A percentile compares a stretch with the other conserved stretches of the same genome.
Evolutionary conservation across 2,113 vertebrate species (phyloP).

Genomic region (Ceratotherium simum): DNA sequence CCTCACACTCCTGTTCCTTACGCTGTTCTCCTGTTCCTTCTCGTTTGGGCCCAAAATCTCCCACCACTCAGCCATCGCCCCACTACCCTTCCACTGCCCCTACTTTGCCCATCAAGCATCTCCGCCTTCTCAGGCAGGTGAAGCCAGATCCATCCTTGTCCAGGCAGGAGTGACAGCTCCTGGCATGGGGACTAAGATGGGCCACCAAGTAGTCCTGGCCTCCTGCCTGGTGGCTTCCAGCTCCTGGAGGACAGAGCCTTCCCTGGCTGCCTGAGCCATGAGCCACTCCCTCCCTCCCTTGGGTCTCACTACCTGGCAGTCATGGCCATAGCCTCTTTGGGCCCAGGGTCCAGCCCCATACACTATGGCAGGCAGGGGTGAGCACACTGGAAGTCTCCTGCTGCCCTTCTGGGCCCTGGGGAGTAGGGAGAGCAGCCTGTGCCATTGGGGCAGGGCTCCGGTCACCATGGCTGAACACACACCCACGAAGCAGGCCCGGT

Average conservation of each 20-base stretch:
- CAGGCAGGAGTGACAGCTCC: background rate
- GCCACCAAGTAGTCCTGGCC: background rate
- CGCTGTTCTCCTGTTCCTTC: background rate
- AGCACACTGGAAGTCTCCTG: background rate
- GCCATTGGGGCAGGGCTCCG: background rate
- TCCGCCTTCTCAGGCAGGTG: background rate
- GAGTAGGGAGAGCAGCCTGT: too few relatives aligned
- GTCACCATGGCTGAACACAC: background rate
- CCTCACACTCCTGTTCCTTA: background rate
- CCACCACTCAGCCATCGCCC: rapidly evolving
- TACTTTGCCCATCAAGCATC: rapidly evolving
- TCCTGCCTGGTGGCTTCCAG: background rate
- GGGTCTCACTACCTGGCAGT: background rate
- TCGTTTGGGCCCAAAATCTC: background rate
- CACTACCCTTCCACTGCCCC: too few relatives aligned
- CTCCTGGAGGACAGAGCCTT: background rate
- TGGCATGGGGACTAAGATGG: background rate
- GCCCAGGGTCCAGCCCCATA: background rate
- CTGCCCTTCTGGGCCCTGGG: background rate
- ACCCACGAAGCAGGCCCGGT: rapidly evolving
- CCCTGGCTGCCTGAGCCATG: background rate
- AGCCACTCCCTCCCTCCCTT: background rate
- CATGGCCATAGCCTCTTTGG: background rate
- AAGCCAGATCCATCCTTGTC: rapidly evolving
- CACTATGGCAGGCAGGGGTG: background rate